Conservation (phyloP, 2,797 vertebrate genomes). For the Brachymystax lenok region DNA sequence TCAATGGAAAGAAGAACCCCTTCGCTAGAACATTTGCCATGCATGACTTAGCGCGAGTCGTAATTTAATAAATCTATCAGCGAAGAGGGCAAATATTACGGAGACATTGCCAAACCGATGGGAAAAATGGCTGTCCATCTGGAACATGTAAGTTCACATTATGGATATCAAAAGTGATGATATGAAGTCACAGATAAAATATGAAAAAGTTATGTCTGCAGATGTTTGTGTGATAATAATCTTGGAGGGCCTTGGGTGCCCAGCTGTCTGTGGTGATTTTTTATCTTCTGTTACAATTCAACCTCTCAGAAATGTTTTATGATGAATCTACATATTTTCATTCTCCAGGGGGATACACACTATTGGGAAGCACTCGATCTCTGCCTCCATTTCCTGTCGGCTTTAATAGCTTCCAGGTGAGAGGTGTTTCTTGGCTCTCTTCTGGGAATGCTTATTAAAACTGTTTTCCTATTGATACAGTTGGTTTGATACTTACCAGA, state of each 20-base stretch:
- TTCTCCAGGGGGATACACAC: slow-evolving; percentile 57
- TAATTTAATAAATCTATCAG: slow-evolving; percentile 40
- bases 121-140: background rate
- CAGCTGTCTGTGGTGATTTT: slow-evolving; percentile 63
- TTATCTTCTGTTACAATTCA: slow-evolving; percentile 45
- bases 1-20: slow-evolving; percentile 46
- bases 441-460: slow-evolving; percentile 75
- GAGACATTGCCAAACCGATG: background rate
- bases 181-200: slow-evolving; percentile 57
- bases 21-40: slow-evolving; percentile 14
- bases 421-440: slow-evolving; percentile 63
- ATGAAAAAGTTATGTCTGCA: slow-evolving; percentile 47
- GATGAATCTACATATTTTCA: slow-evolving; percentile 74
- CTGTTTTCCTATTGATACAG: slow-evolving; percentile 74
- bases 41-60: slow-evolving; percentile 10
- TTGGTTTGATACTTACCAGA: slow-evolving; percentile 75
- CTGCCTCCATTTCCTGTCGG: slow-evolving; percentile 73
- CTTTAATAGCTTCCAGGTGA: slow-evolving; percentile 78
- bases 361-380: slow-evolving; percentile 73
- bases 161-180: slow-evolving; percentile 46
- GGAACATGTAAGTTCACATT: slow-evolving; percentile 52
- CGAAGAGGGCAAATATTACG: slow-evolving; percentile 6
- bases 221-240: slow-evolving; percentile 59
- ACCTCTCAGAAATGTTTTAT: slow-evolving; percentile 62
- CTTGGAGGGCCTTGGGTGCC: slow-evolving; percentile 54